These are phyloP conservation scores for Malthinus seriepunctatus DNA, from an alignment of 2,888 invertebrate species.

Conservation along the genomic window DNA sequence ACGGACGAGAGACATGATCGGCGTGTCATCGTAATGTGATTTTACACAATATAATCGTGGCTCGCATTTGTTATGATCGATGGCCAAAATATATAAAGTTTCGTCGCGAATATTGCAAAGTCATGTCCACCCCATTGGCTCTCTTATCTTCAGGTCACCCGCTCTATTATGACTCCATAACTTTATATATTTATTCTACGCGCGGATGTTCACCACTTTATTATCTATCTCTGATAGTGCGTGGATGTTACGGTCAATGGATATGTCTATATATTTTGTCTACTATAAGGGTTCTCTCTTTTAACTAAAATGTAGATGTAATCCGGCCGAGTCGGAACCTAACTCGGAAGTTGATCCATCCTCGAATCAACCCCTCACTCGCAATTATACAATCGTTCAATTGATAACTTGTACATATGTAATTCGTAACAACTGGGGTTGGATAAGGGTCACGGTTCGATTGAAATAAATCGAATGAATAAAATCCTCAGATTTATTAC, in stretches of 20 bases:
- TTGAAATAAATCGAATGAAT: conserved; percentile 9
- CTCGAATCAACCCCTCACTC: conserved; percentile 15
- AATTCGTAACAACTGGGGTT: conserved; percentile 21
- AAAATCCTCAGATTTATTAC: conserved; percentile 3
- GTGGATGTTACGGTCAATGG: conserved; percentile 29
- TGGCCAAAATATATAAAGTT: conserved; percentile 24
- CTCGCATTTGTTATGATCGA: conserved; percentile 29
- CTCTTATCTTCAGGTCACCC: conserved; percentile 35
- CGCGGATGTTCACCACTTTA: conserved; percentile 27
- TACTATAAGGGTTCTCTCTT: background rate
- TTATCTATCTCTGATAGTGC: conserved; percentile 30
- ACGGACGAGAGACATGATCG: conserved; percentile 16
- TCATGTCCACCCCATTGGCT: conserved; percentile 52
- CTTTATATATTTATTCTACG: conserved; percentile 22
- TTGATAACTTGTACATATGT: conserved; percentile 28
- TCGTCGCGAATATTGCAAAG: conserved; percentile 40
- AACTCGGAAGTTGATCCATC: conserved; percentile 25
- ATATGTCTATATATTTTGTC: conserved; percentile 12
- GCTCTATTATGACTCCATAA: conserved; percentile 35
- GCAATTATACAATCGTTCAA: conserved; percentile 29
- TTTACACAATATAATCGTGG: conserved; percentile 23
- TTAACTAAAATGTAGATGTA: conserved; percentile 16
- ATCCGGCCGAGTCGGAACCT: conserved; percentile 22
- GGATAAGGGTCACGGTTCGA: conserved; percentile 12
- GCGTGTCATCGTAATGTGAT: conserved; percentile 29